Percentiles rank a stretch among this genome's conserved stretches.
Evolutionary conservation across 2,888 invertebrate species (phyloP).

Genomic region (Oscheius onirici): DNA sequence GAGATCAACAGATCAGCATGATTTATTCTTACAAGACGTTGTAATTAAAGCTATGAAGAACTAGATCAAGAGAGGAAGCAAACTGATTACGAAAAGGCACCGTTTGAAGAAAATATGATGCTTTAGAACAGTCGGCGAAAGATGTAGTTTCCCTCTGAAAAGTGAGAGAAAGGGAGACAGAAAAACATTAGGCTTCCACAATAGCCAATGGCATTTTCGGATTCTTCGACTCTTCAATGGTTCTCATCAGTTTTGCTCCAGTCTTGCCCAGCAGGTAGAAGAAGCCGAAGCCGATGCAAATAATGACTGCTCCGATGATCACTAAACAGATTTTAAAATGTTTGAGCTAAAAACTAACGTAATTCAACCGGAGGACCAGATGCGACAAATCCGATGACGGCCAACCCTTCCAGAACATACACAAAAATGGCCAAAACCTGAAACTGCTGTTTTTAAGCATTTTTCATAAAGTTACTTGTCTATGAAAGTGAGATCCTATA

Average conservation of each 20-base stretch:
- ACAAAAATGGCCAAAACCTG: slow-evolving; percentile 59
- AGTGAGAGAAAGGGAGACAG: too few relatives aligned
- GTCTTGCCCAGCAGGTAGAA: slow-evolving; percentile 38
- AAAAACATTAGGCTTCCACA: neutral
- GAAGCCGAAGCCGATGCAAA: slow-evolving; percentile 40
- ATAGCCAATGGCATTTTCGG: neutral
- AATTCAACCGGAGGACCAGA: slow-evolving; percentile 49
- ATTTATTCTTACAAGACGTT: too few relatives aligned
- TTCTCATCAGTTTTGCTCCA: slow-evolving; percentile 22
- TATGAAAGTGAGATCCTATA: slow-evolving; percentile 63
- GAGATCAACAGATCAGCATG: too few relatives aligned
- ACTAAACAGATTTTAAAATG: slow-evolving; percentile 14
- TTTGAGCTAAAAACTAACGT: slow-evolving; percentile 17
- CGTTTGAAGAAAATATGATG: too few relatives aligned
- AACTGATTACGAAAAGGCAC: too few relatives aligned
- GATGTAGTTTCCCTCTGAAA: too few relatives aligned
- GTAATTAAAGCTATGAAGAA: too few relatives aligned
- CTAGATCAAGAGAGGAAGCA: too few relatives aligned
- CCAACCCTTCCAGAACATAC: slow-evolving; percentile 54
- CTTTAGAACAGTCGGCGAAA: too few relatives aligned
- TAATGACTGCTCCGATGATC: slow-evolving; percentile 35
- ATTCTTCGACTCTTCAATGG: neutral
- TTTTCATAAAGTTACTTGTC: slow-evolving; percentile 51
- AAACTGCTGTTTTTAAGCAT: neutral
- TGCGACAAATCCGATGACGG: slow-evolving; percentile 56